Base-by-base conservation (phyloP, 2,113 vertebrate genomes). In the Steatornis caripensis region DNA sequence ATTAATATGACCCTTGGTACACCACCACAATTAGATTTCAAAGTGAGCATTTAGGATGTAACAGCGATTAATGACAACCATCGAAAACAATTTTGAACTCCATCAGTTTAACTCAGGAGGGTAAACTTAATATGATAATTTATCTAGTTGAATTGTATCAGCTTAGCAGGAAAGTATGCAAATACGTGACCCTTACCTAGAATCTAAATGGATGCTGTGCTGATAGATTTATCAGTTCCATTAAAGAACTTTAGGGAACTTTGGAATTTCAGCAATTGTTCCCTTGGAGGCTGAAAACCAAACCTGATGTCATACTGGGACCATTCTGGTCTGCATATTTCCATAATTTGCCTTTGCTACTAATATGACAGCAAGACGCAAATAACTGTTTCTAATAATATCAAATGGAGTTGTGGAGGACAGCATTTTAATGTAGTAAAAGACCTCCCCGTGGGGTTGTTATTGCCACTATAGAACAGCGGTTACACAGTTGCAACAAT, bases 51-150 rank as follows among this genome's bases (percentile, higher is more conserved):
- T 99, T 99, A 99, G 97, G 98, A 99, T 98, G 98, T 99, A 99
- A 98, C 98, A 99, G 98, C 99, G 99, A 99, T 99, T 99, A 99
- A 99, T 99, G 99, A 99, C 98, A 98, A 98, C 99, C 98, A 99
- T 99, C 98, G 98, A 99, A 99, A 99, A 99, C 99, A 99, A 99
- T 99, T 99, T 99, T 99, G 98, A 99, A 99, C 99, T 99, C 99
- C 99, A 99, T 99, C 99, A 99, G 98, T 99, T 99, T 99, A 99
- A 99, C 99, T 99, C 99, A 99, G 99, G 99, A 99, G 99, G 99
- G 99, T 99, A 99, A 99, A 99, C 99, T 99, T 99, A 99, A 99
- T 99, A 99, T 99, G 99, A 99, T 99, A 99, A 99, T 99, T 99
- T 99, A 98, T 99, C 99, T 98, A 98, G 98, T 98, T 98, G 98